Conservation (phyloP, 2,113 vertebrate species). For the Platichthys flesus region DNA sequence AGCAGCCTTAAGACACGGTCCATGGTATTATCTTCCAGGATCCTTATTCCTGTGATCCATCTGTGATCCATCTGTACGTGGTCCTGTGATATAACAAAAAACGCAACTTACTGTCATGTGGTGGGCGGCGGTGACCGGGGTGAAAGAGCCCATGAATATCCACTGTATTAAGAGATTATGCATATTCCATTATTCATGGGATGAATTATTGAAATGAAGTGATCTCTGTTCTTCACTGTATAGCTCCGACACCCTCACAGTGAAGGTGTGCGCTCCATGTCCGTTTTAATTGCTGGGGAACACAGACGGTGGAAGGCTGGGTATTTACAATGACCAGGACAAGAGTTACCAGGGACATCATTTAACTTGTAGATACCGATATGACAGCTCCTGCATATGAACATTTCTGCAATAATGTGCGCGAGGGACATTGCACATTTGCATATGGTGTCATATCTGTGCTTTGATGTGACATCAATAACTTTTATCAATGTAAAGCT, state of each 20-base stretch:
- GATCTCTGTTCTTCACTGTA: constrained; percentile 49
- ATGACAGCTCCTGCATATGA: constrained; percentile 8
- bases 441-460: constrained; percentile 6
- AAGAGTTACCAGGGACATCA: constrained; percentile 5
- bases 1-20: constrained; percentile 38
- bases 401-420: background rate
- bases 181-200: constrained; percentile 75
- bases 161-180: constrained; percentile 67
- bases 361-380: background rate
- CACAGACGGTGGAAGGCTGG: background rate
- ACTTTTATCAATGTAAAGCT: background rate
- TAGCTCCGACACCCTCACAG: constrained; percentile 28
- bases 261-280: constrained; percentile 24
- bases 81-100: constrained; percentile 44
- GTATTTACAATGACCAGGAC: constrained; percentile 3
- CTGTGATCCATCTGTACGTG: constrained; percentile 31
- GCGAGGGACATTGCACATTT: constrained; percentile 15
- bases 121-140: constrained; percentile 16
- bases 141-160: constrained; percentile 56
- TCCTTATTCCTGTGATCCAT: constrained; percentile 1
- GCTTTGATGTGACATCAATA: constrained; percentile 2
- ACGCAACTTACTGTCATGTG: constrained; percentile 23
- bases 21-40: constrained; percentile 8
- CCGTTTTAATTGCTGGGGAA: constrained; percentile 39
- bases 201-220: constrained; percentile 75